These are phyloP conservation scores for Malacoctenus gilli DNA, from an alignment of 2,797 vertebrate genomes.

Conservation along the genomic window DNA sequence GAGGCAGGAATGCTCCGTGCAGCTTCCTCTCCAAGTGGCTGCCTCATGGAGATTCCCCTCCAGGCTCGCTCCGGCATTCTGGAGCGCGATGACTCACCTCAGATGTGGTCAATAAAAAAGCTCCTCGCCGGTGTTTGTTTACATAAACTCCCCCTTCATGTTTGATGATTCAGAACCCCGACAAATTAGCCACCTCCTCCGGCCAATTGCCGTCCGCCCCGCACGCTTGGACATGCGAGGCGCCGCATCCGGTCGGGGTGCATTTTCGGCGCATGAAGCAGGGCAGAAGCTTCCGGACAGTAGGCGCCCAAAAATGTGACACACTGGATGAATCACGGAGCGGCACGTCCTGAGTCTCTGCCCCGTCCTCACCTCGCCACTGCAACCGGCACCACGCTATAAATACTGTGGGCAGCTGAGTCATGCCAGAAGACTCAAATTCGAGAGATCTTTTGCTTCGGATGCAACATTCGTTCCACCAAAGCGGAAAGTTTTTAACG, in stretches of 20 bases:
- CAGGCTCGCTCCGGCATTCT: constrained; percentile 29
- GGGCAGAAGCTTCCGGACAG: constrained; percentile 40
- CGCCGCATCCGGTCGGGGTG: constrained; percentile 47
- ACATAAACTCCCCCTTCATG: constrained; percentile 57
- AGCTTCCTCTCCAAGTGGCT: constrained; percentile 40
- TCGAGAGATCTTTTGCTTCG: constrained; percentile 4
- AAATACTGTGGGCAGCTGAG: constrained; percentile 52
- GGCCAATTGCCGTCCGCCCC: constrained; percentile 48
- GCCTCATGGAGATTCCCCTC: constrained; percentile 45
- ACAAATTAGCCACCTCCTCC: constrained; percentile 62
- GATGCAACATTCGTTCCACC: constrained; percentile 3
- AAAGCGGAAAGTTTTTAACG: constrained; percentile 15
- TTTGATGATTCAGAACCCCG: constrained; percentile 67
- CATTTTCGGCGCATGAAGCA: constrained; percentile 24
- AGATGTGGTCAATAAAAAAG: constrained; percentile 67
- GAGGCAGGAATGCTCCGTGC: constrained; percentile 34
- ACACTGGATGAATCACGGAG: constrained; percentile 61
- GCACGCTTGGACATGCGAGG: constrained; percentile 42
- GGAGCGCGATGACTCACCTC: constrained; percentile 68
- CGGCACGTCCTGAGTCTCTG: constrained; percentile 53
- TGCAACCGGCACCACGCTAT: constrained; percentile 47
- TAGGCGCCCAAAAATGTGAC: constrained; percentile 47
- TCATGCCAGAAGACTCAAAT: constrained; percentile 44
- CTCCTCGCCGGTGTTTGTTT: constrained; percentile 68
- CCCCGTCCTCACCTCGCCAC: constrained; percentile 20